Percentiles rank a stretch among this genome's conserved stretches.
phyloP scores from a whole-genome alignment of 2,888 invertebrate species.

The Piscicola geometra region DNA sequence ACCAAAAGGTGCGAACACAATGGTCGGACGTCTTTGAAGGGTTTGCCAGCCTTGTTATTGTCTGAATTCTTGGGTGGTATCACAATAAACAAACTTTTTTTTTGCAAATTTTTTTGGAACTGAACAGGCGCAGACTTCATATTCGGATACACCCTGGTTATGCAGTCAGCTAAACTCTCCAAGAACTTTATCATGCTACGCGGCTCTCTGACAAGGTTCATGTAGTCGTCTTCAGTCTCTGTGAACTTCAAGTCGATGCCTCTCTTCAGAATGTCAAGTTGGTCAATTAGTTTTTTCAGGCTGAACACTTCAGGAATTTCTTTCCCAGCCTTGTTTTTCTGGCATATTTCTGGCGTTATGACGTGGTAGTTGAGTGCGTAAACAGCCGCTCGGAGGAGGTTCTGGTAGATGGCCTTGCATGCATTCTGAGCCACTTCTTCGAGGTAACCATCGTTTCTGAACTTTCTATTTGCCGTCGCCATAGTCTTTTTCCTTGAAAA shows the following conservation, averaged over 20 bases:
- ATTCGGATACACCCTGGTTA: conserved; percentile 15
- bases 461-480: too few relatives aligned
- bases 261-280: background rate
- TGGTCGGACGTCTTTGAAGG: background rate
- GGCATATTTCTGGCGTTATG: background rate
- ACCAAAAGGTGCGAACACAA: conserved; percentile 20
- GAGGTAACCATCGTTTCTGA: too few relatives aligned
- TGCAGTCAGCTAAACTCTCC: conserved; percentile 8
- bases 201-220: background rate
- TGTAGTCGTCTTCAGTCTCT: background rate
- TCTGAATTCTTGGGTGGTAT: background rate
- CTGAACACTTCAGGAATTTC: background rate
- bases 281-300: background rate
- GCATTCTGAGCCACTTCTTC: background rate
- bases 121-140: conserved; percentile 1
- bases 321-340: background rate
- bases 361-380: background rate
- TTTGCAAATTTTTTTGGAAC: background rate
- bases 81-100: background rate
- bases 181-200: conserved; percentile 18
- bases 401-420: background rate
- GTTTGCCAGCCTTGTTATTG: too few relatives aligned
- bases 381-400: background rate
- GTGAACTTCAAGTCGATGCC: background rate
- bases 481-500: too few relatives aligned